Evolutionary conservation across 2,888 invertebrate genomes (phyloP), one percentile per base, ranked within the genome.

Genomic region (Mimumesa dahlbomi): DNA sequence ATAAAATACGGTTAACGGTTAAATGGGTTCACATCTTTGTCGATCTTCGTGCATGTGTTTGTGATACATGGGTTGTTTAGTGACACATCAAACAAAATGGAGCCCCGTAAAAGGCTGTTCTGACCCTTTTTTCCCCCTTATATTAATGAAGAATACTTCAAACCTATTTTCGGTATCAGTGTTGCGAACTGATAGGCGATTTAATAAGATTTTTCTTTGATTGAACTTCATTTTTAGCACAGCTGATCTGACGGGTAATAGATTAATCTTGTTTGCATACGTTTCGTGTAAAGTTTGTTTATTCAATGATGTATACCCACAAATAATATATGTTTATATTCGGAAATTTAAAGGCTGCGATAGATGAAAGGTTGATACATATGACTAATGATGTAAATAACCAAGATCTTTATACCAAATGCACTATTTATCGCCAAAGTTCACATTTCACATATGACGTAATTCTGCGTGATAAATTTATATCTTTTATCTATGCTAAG

Each of bases 401-500:
- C n/a, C n/a, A n/a, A n/a, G 7, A 25, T 25, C 25, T 40, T 16
- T 40, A 11, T 16, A 7, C 53, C 36, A 42, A 11, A 21, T 31
- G 59, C 38, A 31, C 25, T 52, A 36, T 16, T 63, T 70, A 56
- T 71, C 43, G 43, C 43, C 40, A 4, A 64, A 64, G 45, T 71
- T 53, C 34, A 34, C 34, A 34, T 64, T 49, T 71, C 31, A 31
- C 13, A 25, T 18, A 21, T 72, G 67, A 72, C 61, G 67, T 58
- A 57, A 72, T 52, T 40, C 14, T 34, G 2, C 18, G n/a, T 53
- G 67, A 58, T 67, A 67, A 58, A 63, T 67, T 62, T 58, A 38
- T 73, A 54, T 62, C 52, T 43, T 73, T 73, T 73, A 73, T 73
- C 73, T 73, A 57, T 62, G 62, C 49, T 73, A 54, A 73, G 38